A percentile compares a stretch with the other conserved stretches of the same genome.
phyloP scores from a whole-genome alignment of 2,113 vertebrate species.

The Aegithalos caudatus region DNA sequence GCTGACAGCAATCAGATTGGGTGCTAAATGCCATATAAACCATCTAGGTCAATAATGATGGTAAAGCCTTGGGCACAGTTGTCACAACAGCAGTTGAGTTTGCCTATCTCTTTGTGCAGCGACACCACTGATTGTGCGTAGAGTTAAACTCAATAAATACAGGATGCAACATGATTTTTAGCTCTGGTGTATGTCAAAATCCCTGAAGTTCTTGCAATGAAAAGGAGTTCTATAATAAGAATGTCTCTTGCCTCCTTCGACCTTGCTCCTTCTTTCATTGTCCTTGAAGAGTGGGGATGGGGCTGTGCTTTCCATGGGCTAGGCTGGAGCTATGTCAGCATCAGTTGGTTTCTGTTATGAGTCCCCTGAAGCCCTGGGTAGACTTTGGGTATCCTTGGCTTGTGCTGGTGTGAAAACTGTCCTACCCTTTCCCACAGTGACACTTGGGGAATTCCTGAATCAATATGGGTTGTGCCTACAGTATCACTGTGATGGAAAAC shows the following conservation, averaged over 20 bases:
- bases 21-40: constrained; percentile 17
- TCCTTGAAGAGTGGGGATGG: neutral
- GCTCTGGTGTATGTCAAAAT: neutral
- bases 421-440: neutral
- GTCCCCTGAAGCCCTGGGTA: neutral
- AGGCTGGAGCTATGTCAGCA: neutral
- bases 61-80: neutral
- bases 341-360: neutral
- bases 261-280: neutral
- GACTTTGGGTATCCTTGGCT: neutral
- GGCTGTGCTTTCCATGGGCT: neutral
- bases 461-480: neutral
- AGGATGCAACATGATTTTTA: neutral
- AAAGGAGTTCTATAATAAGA: neutral
- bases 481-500: neutral
- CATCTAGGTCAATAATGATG: constrained; percentile 11
- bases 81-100: constrained; percentile 12
- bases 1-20: constrained; percentile 10
- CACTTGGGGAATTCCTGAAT: neutral
- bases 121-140: neutral
- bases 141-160: neutral
- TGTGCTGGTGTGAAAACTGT: neutral
- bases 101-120: neutral
- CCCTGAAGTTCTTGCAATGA: neutral
- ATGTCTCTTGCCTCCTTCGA: neutral